Evolutionary conservation across 2,797 vertebrate genomes (phyloP), one percentile per base, ranked within the genome.

Genomic region (Zalophus californianus): DNA sequence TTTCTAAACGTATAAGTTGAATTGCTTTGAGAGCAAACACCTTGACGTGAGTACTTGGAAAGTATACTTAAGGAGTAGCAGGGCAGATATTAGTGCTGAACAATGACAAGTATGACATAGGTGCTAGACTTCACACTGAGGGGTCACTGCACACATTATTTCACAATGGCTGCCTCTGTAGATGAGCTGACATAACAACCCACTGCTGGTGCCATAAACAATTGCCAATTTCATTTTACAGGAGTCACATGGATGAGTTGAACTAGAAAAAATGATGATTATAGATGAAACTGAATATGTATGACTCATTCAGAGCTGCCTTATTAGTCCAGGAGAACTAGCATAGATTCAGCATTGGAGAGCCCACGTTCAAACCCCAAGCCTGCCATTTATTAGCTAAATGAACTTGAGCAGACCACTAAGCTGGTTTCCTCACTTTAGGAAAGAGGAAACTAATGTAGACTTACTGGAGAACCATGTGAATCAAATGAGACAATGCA

Each of bases 241-340:
- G 62, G 77, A 90, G 84, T 96, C 13, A 0, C 95, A 86, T 79
- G 66, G 48, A 83, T 96, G 90, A 94, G 41, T 0, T 96, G 80
- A 96, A 97, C 90, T 94, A 96, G 93, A 96, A 92, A 97, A 95
- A 79, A 62, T 87, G 90, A 97, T 96, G 95, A 96, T 91, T 66
- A 90, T 41, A 88, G 90, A 56, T 3, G 35, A 95, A 90, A 79
- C 54, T 80, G 48, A 96, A 96, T 96, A 96, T 86, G 92, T 78
- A 95, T 97, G 90, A 88, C 84, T 88, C 80, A 82, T 73, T 84
- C 50, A 38, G 72, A 96, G 35, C 64, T 78, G 16, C 68, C 20
- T 90, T 86, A 86, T 85, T 77, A 90, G 58, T 60, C 50, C 41
- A 54, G 58, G n/a, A 23, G 12, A 23, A 60, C 21, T 27, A 85